phyloP scores from a whole-genome alignment of 1,140 invertebrate species.

The Mesaphorura yosii region DNA sequence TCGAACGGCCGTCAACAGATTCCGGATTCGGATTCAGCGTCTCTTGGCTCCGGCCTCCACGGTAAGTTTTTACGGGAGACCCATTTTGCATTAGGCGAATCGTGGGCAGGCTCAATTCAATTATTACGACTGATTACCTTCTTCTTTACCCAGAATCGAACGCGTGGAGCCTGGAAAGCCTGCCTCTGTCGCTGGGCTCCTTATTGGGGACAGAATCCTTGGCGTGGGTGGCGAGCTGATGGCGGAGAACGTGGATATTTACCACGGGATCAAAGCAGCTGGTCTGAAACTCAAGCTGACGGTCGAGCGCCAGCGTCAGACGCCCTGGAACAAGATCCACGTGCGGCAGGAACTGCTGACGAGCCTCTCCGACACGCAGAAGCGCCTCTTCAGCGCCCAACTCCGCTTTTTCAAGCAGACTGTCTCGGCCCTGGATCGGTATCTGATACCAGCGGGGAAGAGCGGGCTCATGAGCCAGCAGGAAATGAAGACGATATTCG shows the following conservation, averaged over 20 bases:
- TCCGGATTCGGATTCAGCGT: conserved; percentile 27
- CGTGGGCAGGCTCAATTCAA: conserved; percentile 13
- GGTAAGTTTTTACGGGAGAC: conserved; percentile 13
- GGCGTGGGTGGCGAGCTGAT: conserved; percentile 29
- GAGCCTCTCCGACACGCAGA: conserved; percentile 23
- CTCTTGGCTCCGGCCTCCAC: conserved; percentile 28
- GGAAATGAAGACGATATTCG: conserved; percentile 30
- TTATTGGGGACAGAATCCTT: conserved; percentile 30
- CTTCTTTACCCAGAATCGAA: conserved; percentile 25
- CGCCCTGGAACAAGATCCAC: too few species aligned
- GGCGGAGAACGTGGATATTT: conserved; percentile 23
- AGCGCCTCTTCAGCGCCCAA: conserved; percentile 28
- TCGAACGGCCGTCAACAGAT: too few species aligned
- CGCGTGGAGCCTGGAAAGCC: conserved; percentile 26
- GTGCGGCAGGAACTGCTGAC: too few species aligned
- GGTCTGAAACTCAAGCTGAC: too few species aligned
- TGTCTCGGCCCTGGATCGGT: conserved; percentile 25
- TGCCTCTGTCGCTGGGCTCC: conserved; percentile 24
- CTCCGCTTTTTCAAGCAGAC: conserved; percentile 29
- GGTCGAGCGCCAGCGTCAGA: too few species aligned
- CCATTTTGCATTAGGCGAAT: neutral
- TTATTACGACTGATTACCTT: conserved; percentile 12
- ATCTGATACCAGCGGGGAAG: conserved; percentile 29
- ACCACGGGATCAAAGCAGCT: conserved; percentile 30
- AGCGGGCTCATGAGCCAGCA: conserved; percentile 23